Percentiles rank a stretch among this genome's conserved stretches.
phyloP scores from a whole-genome alignment of 2,888 invertebrate species.

The Phyllotreta striolata region DNA sequence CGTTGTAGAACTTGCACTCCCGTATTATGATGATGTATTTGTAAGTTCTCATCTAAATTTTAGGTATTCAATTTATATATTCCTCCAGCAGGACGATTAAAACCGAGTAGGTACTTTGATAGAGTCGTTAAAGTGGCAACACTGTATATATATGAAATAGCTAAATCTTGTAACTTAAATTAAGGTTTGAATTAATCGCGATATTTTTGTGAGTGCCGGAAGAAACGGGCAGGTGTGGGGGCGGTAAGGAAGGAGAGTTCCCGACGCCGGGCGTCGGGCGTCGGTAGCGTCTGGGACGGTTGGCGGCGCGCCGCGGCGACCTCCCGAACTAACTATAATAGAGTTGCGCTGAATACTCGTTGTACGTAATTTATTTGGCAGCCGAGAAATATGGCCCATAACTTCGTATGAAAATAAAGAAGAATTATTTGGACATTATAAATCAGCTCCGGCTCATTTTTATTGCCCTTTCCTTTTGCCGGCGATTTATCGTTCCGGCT shows the following conservation, averaged over 20 bases:
- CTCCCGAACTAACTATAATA: conserved; percentile 61
- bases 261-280: conserved; percentile 25
- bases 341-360: conserved; percentile 61
- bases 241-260: conserved; percentile 21
- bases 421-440: conserved; percentile 63
- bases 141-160: no score
- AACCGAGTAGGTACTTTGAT: no score
- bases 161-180: conserved; percentile 28
- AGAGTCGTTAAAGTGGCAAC: no score
- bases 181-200: conserved; percentile 16
- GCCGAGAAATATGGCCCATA: conserved; percentile 62
- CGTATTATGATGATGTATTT: conserved; percentile 41
- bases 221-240: not conserved
- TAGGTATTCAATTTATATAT: no score
- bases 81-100: no score
- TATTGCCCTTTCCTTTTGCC: conserved; percentile 52
- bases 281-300: conserved; percentile 12
- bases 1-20: conserved; percentile 38
- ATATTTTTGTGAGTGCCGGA: no score
- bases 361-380: conserved; percentile 63
- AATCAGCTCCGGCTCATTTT: conserved; percentile 61
- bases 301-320: conserved; percentile 52
- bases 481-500: conserved; percentile 50
- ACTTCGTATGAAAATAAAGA: conserved; percentile 64
- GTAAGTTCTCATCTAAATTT: no score